phyloP scores from a whole-genome alignment of 2,113 vertebrate species.

The Salvelinus alpinus region DNA sequence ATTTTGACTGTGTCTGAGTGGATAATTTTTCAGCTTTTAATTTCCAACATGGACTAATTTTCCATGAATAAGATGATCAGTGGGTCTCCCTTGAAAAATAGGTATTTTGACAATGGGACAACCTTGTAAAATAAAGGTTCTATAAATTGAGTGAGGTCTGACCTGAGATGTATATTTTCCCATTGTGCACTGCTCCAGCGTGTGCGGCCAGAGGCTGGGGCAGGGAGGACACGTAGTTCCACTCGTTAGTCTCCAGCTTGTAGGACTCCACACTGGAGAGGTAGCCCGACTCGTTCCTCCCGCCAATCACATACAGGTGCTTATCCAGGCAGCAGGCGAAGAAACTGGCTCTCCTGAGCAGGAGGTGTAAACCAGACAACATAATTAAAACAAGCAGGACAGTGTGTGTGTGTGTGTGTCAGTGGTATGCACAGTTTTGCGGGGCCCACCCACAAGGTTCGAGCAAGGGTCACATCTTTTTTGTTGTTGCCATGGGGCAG shows the following conservation, averaged over 20 bases:
- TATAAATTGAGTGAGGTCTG: constrained; percentile 42
- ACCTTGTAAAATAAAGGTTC: not conserved
- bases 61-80: not conserved
- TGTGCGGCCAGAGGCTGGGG: constrained; percentile 95
- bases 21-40: too few species aligned
- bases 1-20: too few species aligned
- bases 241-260: constrained; percentile 96
- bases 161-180: constrained; percentile 99
- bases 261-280: constrained; percentile 98
- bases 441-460: too few species aligned
- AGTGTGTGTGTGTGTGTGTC: not conserved
- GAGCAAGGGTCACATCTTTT: too few species aligned
- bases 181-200: constrained; percentile 94
- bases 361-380: constrained; percentile 49
- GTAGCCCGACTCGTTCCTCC: constrained; percentile 95
- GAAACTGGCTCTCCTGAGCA: constrained; percentile 95
- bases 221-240: constrained; percentile 93
- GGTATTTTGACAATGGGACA: too few species aligned
- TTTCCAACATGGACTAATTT: too few species aligned
- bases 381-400: constrained; percentile 43
- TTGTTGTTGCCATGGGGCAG: too few species aligned
- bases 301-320: constrained; percentile 95
- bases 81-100: not conserved
- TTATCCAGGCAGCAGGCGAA: constrained; percentile 96
- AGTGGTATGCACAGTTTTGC: too few species aligned